A percentile compares a stretch with the other conserved stretches of the same genome.
Evolutionary conservation across 2,113 vertebrate species (phyloP).

Genomic region (Ivindomyrus marchei): DNA sequence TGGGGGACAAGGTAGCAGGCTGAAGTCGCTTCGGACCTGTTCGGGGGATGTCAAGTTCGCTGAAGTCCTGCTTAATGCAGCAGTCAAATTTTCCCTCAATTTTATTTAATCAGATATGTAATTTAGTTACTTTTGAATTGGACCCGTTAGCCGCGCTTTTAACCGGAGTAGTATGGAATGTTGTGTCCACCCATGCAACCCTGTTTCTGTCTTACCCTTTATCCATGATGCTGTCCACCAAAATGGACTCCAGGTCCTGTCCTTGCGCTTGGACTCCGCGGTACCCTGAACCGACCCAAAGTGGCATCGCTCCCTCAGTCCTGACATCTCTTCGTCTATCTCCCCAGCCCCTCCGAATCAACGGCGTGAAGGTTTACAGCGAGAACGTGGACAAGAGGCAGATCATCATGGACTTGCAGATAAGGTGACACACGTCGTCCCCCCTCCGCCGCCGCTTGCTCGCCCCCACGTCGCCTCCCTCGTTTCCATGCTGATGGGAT

Average conservation of each 20-base stretch:
- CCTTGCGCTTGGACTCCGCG: not conserved
- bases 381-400: conserved; percentile 97
- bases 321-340: conserved; percentile 24
- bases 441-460: not conserved
- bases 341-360: conserved; percentile 81
- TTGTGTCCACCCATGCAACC: not conserved
- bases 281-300: not conserved
- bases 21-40: not conserved
- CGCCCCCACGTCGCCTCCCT: no score
- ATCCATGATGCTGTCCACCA: not conserved
- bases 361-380: conserved; percentile 94
- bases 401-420: conserved; percentile 93
- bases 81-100: not conserved
- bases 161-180: not conserved
- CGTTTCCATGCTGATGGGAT: not conserved
- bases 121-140: not conserved
- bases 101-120: not conserved
- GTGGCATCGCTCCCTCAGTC: not conserved
- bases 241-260: not conserved
- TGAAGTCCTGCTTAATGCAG: not conserved
- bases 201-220: not conserved
- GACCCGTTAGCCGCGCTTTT: not conserved
- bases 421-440: conserved; percentile 68
- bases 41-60: not conserved
- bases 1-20: conserved; percentile 82